Evolutionary conservation across 2,113 vertebrate species (phyloP), one percentile per base, ranked within the genome.

Genomic region (Strigops habroptila): DNA sequence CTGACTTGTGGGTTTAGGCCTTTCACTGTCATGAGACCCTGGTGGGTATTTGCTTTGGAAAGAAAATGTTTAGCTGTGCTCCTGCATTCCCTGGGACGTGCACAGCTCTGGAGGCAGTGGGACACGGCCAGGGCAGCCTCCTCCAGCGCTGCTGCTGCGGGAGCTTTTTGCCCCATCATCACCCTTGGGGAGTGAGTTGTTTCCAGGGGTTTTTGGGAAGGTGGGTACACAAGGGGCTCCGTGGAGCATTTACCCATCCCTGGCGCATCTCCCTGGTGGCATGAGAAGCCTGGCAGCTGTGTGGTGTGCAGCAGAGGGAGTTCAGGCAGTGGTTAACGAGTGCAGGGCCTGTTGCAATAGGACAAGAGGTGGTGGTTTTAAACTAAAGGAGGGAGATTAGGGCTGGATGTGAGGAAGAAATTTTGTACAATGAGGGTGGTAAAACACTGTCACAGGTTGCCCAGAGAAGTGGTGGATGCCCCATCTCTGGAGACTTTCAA

Each of bases 191-290:
- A 73, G 28, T 1, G 39, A 77, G 63, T 68, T 1, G 3, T 88
- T 88, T 86, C 71, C 2, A 0, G 14, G 86, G 24, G 59, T 1
- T 68, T 22, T 78, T 78, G 83, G 86, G 81, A 33, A 30, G 23
- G 37, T 3, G 8, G 39, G 27, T 7, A 27, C 2, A 9, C 1
- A 6, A 68, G 52, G 10, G 55, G 43, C 62, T 53, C 10, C 0
- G 1, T 11, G 52, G 68, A 64, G 18, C 37, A 78, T 49, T 27
- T 17, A 9, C 27, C 39, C 39, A 39, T 39, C 39, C 39, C 8
- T 11, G 39, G 39, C 39, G 39, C 39, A 39, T 39, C 39, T 39
- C 39, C 39, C 23, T 22, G 2, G 35, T 48, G 75, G 37, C 43
- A 68, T 31, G 52, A 25, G 43, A 18, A 74, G 53, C 74, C 43